Conservation (phyloP, 2,797 vertebrate species). For the Gadopsis marmoratus region DNA sequence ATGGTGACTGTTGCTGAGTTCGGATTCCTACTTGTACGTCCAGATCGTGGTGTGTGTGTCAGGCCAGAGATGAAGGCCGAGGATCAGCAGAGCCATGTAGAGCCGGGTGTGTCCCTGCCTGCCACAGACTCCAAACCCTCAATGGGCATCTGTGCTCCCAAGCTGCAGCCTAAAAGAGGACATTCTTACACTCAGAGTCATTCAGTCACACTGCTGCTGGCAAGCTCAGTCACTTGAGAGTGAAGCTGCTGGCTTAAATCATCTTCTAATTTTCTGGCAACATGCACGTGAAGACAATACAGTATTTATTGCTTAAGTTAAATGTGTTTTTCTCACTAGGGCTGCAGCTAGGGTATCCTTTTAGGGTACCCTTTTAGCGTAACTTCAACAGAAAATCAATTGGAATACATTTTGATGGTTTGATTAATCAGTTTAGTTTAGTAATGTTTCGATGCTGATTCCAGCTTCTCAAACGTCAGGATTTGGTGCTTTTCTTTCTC, state of each 20-base stretch:
- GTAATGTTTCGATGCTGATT: no score
- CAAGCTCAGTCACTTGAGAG: slow-evolving; percentile 38
- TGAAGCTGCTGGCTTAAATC: slow-evolving; percentile 47
- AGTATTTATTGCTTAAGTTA: slow-evolving; percentile 5
- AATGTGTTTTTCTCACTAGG: background rate
- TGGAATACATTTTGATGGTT: no score
- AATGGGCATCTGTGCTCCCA: slow-evolving; percentile 82
- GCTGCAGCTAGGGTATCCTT: no score
- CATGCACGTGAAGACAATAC: slow-evolving; percentile 11
- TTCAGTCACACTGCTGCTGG: slow-evolving; percentile 27
- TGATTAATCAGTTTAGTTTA: no score
- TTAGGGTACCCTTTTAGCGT: no score
- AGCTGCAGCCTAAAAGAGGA: slow-evolving; percentile 74
- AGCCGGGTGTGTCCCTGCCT: slow-evolving; percentile 75
- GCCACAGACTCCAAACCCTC: slow-evolving; percentile 76
- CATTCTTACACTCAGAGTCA: slow-evolving; percentile 67
- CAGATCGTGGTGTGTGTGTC: slow-evolving; percentile 18
- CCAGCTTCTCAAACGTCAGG: no score
- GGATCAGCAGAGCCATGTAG: slow-evolving; percentile 74
- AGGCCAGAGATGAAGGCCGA: slow-evolving; percentile 46
- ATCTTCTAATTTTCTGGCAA: slow-evolving; percentile 20
- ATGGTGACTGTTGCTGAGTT: slow-evolving; percentile 38
- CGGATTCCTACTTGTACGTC: slow-evolving; percentile 21
- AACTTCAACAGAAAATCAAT: no score
- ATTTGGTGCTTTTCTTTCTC: no score